A percentile compares a stretch with the other conserved stretches of the same genome.
These are phyloP conservation scores for Mythimna impura DNA, from an alignment of 2,888 invertebrate genomes.

Conservation along the genomic window DNA sequence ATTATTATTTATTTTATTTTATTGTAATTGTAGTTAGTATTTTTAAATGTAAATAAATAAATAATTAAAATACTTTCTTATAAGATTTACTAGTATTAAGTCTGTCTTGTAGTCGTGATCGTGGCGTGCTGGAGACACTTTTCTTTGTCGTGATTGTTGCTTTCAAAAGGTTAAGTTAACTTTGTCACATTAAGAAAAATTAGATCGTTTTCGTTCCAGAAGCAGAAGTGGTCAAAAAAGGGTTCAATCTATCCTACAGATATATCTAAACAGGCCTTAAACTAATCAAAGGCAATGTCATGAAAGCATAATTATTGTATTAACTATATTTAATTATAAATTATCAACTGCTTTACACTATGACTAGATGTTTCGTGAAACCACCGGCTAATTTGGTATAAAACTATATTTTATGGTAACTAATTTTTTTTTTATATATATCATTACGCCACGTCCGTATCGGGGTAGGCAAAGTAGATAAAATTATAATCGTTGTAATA, in stretches of 20 bases:
- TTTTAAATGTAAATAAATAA: no score
- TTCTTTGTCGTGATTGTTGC: no score
- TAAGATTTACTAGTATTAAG: no score
- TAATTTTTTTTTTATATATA: conserved; percentile 28
- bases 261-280: conserved; percentile 47
- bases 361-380: conserved; percentile 53
- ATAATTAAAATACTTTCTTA: no score
- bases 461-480: conserved; percentile 26
- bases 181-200: no score
- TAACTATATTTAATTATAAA: conserved; percentile 47
- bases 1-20: no score
- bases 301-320: conserved; percentile 69
- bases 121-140: no score
- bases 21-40: no score
- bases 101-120: no score
- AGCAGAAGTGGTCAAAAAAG: background rate
- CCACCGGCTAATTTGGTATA: conserved; percentile 60
- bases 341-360: conserved; percentile 46
- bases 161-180: no score
- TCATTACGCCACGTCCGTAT: conserved; percentile 23
- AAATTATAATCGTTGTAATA: conserved; percentile 50
- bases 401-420: conserved; percentile 57
- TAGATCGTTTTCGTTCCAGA: no score
- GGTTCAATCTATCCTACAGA: conserved; percentile 39
- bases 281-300: conserved; percentile 75